Evolutionary conservation across 2,888 invertebrate genomes (phyloP).

Genomic region (Pristionchus entomophagus): DNA sequence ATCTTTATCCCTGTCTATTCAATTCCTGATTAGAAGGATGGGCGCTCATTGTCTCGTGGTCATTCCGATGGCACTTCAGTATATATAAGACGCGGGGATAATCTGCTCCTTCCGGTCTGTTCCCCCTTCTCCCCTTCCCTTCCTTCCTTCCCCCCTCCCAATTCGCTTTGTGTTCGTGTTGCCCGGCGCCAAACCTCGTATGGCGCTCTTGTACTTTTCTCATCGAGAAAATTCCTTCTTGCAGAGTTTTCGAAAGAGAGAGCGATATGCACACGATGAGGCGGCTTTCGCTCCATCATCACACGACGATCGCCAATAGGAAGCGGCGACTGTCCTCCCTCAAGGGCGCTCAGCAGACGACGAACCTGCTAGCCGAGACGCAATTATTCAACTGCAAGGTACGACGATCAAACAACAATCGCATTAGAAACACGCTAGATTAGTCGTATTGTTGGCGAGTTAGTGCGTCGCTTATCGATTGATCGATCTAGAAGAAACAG

Average conservation of each 20-base stretch:
- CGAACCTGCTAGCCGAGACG: constrained; percentile 3
- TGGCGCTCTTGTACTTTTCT: neutral
- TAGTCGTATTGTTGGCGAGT: too few relatives aligned
- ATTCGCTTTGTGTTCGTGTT: constrained; percentile 16
- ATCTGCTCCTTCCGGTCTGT: constrained; percentile 23
- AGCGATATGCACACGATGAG: constrained; percentile 7
- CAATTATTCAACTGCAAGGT: constrained; percentile 47
- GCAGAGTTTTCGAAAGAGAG: neutral
- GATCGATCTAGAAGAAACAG: constrained; percentile 26
- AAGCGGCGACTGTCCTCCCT: constrained; percentile 36
- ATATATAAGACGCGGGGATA: neutral
- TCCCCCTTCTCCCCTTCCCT: neutral
- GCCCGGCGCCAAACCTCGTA: neutral
- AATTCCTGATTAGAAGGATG: neutral
- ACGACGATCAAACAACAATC: neutral
- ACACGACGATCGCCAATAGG: constrained; percentile 28
- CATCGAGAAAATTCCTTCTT: neutral
- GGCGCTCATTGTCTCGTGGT: constrained; percentile 16
- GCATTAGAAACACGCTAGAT: constrained; percentile 11
- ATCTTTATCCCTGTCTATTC: neutral
- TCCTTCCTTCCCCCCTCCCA: neutral
- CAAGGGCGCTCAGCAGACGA: constrained; percentile 8
- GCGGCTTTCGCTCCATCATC: constrained; percentile 37
- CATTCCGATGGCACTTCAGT: neutral
- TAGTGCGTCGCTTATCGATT: neutral